Percentiles rank a stretch among this genome's conserved stretches.
These are phyloP conservation scores for Luscinia megarhynchos DNA, from an alignment of 2,797 vertebrate genomes.

Conservation along the genomic window DNA sequence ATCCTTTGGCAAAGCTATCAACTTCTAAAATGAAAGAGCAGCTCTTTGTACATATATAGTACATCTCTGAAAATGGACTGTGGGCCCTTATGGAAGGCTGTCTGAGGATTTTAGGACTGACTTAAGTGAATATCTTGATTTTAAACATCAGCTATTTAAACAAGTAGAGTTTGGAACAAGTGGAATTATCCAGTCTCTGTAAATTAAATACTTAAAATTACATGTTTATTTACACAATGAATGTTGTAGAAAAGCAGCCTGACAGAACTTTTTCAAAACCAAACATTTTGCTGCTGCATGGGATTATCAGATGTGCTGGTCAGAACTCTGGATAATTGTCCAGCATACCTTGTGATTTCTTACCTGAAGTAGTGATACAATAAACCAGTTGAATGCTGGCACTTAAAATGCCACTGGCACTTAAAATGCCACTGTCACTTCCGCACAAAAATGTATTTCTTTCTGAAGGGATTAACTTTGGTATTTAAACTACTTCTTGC, in stretches of 20 bases:
- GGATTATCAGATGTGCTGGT: slow-evolving; percentile 1
- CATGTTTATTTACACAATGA: slow-evolving; percentile 55
- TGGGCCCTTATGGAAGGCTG: slow-evolving; percentile 51
- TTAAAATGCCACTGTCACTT: slow-evolving; percentile 60
- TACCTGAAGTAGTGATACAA: slow-evolving; percentile 22
- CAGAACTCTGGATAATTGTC: not conserved
- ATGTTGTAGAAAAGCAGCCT: slow-evolving; percentile 60
- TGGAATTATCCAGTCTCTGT: slow-evolving; percentile 60
- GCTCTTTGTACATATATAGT: slow-evolving; percentile 54
- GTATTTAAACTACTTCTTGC: slow-evolving; percentile 10
- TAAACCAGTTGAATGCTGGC: slow-evolving; percentile 41
- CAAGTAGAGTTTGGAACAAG: slow-evolving; percentile 62
- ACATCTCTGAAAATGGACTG: slow-evolving; percentile 54
- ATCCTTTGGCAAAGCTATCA: slow-evolving; percentile 97
- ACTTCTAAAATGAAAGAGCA: slow-evolving; percentile 84
- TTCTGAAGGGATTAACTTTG: slow-evolving; percentile 6
- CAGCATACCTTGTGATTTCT: slow-evolving; percentile 20
- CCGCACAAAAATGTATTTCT: slow-evolving; percentile 43
- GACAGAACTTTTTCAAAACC: slow-evolving; percentile 20
- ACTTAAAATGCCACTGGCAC: slow-evolving; percentile 64
- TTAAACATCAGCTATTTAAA: slow-evolving; percentile 70
- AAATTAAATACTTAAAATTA: slow-evolving; percentile 65
- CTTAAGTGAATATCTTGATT: slow-evolving; percentile 60
- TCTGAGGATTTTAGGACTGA: slow-evolving; percentile 66
- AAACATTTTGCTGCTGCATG: slow-evolving; percentile 42